Percentiles rank a stretch among this genome's conserved stretches.
Conservation (phyloP, 2,888 invertebrate species). For the Yponomeuta sedellus region DNA sequence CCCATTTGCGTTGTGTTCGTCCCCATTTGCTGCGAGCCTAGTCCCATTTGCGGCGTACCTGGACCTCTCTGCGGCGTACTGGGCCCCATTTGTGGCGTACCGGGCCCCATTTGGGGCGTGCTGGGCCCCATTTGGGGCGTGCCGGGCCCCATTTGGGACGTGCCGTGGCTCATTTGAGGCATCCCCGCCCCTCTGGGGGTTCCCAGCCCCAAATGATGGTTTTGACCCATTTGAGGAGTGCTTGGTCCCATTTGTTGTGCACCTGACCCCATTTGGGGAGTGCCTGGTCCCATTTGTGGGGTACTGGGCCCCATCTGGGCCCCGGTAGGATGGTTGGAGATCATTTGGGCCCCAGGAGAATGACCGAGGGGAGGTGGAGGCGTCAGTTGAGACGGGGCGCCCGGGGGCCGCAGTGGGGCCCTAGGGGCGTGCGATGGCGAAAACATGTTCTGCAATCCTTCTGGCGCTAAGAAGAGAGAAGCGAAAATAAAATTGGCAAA, state of each 20-base stretch:
- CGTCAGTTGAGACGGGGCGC: constrained; percentile 41
- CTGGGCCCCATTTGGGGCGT: constrained; percentile 42
- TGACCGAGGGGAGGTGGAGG: constrained; percentile 42
- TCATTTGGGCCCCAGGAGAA: constrained; percentile 31
- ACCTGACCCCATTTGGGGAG: constrained; percentile 32
- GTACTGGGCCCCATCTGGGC: constrained; percentile 19
- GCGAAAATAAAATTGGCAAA: constrained; percentile 8
- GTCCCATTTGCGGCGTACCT: constrained; percentile 17
- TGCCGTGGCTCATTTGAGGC: constrained; percentile 47
- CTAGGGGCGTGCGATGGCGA: constrained; percentile 60
- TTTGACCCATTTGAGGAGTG: constrained; percentile 41
- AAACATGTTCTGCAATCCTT: constrained; percentile 59
- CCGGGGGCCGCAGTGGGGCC: constrained; percentile 50
- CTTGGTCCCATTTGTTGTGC: constrained; percentile 46
- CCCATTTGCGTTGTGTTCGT: constrained; percentile 62
- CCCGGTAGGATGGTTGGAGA: constrained; percentile 22
- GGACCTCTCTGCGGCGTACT: constrained; percentile 25
- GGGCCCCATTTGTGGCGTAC: constrained; percentile 18
- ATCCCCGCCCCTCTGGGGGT: constrained; percentile 43
- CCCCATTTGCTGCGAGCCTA: constrained; percentile 45
- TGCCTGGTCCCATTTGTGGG: constrained; percentile 24
- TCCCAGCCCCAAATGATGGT: constrained; percentile 22
- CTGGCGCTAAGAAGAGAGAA: constrained; percentile 8
- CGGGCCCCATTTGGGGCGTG: constrained; percentile 21
- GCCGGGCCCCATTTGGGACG: constrained; percentile 46